A percentile compares a stretch with the other conserved stretches of the same genome.
Conservation (phyloP, 2,113 vertebrate genomes). For the Barnardius zonarius region DNA sequence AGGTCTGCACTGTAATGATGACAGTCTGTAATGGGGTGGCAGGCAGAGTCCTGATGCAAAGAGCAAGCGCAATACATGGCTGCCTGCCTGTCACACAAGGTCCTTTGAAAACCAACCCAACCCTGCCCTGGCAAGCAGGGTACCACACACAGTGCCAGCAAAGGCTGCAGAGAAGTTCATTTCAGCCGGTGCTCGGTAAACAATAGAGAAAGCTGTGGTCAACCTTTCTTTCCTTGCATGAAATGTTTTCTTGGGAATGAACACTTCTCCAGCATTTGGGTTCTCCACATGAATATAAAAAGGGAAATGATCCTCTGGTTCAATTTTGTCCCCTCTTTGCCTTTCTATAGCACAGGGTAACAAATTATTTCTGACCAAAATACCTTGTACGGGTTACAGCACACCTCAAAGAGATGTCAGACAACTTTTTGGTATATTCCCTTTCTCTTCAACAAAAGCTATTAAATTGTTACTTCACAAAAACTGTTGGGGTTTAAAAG, state of each 20-base stretch:
- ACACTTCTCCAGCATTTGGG: not conserved
- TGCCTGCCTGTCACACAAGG: accelerated
- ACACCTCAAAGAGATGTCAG: not conserved
- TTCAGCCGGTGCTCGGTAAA: not conserved
- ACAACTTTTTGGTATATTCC: not conserved
- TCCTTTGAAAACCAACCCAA: not conserved
- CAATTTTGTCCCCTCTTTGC: not conserved
- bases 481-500: not conserved
- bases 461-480: not conserved
- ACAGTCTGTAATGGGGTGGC: accelerated
- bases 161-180: not conserved
- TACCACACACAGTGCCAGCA: not conserved
- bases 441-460: not conserved
- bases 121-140: not conserved
- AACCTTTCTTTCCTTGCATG: not conserved
- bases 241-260: not conserved
- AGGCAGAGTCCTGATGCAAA: not conserved
- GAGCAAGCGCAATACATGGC: accelerated
- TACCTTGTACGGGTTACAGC: not conserved
- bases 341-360: not conserved
- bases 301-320: not conserved
- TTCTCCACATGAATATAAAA: not conserved
- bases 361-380: not conserved
- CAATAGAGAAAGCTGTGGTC: not conserved
- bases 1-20: not conserved